Conservation (phyloP, 1,140 invertebrate genomes). For the Pemphigus obesinymphae region DNA sequence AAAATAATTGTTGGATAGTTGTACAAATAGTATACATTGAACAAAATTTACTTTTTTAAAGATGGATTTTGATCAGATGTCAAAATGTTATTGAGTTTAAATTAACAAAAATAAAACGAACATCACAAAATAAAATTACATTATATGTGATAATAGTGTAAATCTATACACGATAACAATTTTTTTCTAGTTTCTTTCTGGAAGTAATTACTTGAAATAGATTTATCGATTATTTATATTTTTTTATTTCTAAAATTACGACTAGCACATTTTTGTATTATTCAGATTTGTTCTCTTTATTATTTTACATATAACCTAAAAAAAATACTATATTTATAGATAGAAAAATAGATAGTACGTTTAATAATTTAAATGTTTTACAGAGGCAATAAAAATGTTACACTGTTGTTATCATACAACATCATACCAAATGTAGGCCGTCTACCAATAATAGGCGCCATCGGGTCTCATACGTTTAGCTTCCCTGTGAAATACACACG, state of each 20-base stretch:
- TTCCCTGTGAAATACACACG: constrained; percentile 87
- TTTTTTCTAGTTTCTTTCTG: background rate
- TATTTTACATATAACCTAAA: background rate
- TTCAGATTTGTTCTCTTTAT: background rate
- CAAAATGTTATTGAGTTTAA: too few relatives aligned
- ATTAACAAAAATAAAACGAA: too few relatives aligned
- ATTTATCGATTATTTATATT: background rate
- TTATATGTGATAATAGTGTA: background rate
- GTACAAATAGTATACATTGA: background rate
- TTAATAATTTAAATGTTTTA: constrained; percentile 51
- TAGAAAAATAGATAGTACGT: background rate
- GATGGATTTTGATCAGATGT: background rate
- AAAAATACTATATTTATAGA: constrained; percentile 7
- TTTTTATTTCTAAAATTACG: background rate
- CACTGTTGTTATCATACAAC: constrained; percentile 93
- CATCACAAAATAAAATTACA: background rate
- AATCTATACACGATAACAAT: background rate
- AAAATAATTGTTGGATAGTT: background rate
- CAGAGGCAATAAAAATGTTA: constrained; percentile 89
- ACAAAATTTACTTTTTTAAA: background rate
- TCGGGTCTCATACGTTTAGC: constrained; percentile 77
- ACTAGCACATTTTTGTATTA: background rate
- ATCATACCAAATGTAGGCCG: constrained; percentile 97
- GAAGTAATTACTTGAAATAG: background rate
- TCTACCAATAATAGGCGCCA: constrained; percentile 76